These are phyloP conservation scores for Himalopsyche kuldschensis DNA, from an alignment of 2,888 invertebrate genomes.

Conservation along the genomic window DNA sequence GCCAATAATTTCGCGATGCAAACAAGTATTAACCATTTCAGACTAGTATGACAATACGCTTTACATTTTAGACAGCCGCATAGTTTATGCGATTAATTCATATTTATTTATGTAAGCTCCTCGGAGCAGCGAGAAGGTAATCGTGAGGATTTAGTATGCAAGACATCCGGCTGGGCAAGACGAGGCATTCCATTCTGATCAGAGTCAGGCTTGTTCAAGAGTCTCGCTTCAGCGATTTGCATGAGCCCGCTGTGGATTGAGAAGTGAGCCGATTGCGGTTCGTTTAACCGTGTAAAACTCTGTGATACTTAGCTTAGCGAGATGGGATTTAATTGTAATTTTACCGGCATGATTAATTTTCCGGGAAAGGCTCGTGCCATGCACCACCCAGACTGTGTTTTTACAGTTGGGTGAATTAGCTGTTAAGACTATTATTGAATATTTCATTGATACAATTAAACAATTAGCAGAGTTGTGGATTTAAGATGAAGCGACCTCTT, in stretches of 20 bases:
- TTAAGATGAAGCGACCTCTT: too few relatives aligned
- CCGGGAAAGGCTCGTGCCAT: neutral
- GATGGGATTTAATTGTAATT: neutral
- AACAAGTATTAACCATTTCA: neutral
- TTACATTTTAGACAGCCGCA: neutral
- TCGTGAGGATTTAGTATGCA: neutral
- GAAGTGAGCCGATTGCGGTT: neutral
- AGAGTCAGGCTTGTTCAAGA: neutral
- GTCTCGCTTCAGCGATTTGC: neutral
- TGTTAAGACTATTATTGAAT: too few relatives aligned
- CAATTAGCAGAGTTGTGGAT: too few relatives aligned
- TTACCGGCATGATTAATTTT: neutral
- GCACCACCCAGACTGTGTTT: neutral
- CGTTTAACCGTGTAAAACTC: neutral
- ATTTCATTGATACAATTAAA: too few relatives aligned
- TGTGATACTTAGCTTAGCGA: neutral
- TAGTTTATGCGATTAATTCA: neutral
- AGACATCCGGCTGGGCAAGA: neutral
- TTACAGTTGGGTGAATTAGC: neutral
- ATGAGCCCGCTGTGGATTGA: neutral
- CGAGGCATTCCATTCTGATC: neutral
- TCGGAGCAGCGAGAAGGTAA: neutral
- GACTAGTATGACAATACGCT: neutral
- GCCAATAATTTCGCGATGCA: neutral
- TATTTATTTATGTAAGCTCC: neutral